These are phyloP conservation scores for Amazona guildingii DNA, from an alignment of 2,113 vertebrate genomes.

Conservation along the genomic window DNA sequence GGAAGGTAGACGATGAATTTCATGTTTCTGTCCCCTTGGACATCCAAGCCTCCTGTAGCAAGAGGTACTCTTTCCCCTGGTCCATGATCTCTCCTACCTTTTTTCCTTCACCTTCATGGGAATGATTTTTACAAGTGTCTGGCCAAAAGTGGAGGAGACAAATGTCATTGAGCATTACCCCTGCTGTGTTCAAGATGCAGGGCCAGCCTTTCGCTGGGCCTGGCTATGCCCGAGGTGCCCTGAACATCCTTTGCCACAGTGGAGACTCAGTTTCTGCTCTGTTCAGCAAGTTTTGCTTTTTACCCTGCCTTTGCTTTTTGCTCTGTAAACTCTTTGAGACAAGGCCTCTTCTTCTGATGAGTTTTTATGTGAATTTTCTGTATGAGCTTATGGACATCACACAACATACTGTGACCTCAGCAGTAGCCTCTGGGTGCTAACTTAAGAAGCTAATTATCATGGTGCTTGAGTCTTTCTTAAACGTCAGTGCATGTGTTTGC, in stretches of 20 bases:
- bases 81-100: not conserved
- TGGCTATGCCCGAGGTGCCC: not conserved
- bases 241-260: accelerated
- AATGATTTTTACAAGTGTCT: not conserved
- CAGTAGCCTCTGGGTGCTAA: not conserved
- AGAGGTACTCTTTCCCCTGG: not conserved
- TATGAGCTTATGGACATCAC: not conserved
- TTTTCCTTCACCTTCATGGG: not conserved
- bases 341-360: not conserved
- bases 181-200: not conserved
- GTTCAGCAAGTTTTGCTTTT: accelerated
- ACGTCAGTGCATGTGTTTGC: not conserved
- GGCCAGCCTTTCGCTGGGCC: not conserved
- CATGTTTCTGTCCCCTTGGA: not conserved
- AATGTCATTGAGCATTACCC: no score
- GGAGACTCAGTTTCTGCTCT: not conserved
- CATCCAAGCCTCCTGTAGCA: not conserved
- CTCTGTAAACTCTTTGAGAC: not conserved
- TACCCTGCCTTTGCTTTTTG: not conserved
- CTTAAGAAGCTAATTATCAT: not conserved
- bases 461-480: not conserved
- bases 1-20: not conserved
- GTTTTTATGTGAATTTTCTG: not conserved
- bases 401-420: not conserved
- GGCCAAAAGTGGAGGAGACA: not conserved